Conservation (phyloP, 2,888 invertebrate species). For the Acheta domesticus region DNA sequence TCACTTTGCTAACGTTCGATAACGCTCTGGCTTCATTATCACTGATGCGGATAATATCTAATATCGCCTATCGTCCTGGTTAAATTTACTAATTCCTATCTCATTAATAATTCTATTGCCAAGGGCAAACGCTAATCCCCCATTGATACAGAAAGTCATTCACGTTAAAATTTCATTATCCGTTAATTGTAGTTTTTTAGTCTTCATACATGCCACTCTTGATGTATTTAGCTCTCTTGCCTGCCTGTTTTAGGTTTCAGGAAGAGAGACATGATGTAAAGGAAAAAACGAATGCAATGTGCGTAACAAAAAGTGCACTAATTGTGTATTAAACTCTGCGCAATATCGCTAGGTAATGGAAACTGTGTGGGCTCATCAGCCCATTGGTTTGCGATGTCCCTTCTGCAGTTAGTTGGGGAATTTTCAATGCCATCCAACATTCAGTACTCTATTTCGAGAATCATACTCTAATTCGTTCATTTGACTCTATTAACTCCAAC, state of each 20-base stretch:
- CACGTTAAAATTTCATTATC: not conserved
- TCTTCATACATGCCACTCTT: not conserved
- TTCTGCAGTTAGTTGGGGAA: no score
- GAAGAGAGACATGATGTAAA: not conserved
- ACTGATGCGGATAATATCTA: not conserved
- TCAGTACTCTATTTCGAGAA: no score
- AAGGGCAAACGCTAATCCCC: not conserved
- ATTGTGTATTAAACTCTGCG: not conserved
- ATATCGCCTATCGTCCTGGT: not conserved
- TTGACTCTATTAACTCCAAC: no score
- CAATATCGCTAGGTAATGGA: no score
- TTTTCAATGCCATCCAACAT: no score
- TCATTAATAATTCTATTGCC: not conserved
- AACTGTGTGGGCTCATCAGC: no score
- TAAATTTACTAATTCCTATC: not conserved
- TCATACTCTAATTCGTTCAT: no score
- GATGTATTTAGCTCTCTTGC: not conserved
- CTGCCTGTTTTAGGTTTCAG: not conserved
- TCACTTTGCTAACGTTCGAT: no score
- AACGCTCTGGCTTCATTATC: not conserved
- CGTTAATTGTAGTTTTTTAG: constrained; percentile 3
- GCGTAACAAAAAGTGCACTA: not conserved
- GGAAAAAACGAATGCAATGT: no score
- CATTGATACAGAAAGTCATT: not conserved
- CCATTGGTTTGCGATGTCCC: no score